Evolutionary conservation across 1,140 invertebrate genomes (phyloP).

Genomic region (Heliconius nattereri): DNA sequence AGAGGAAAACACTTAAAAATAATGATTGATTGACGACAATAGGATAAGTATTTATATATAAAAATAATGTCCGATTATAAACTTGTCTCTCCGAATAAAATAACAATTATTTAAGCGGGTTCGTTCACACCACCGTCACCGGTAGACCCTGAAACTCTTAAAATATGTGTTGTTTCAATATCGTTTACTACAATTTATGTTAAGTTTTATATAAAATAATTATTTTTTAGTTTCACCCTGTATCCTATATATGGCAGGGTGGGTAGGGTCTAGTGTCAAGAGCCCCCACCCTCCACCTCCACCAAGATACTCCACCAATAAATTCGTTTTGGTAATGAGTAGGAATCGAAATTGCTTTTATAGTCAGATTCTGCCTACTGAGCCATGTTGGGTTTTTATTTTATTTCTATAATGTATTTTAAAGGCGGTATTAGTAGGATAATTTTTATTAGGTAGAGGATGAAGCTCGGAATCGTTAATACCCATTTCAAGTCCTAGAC

Average conservation of each 20-base stretch:
- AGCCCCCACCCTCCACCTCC: no score
- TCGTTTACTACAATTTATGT: neutral
- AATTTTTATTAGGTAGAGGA: no score
- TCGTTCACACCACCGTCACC: neutral
- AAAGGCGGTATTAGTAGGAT: no score
- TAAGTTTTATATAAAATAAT: neutral
- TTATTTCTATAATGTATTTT: neutral
- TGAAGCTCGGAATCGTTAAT: no score
- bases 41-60: slow-evolving; percentile 5
- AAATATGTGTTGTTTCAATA: slow-evolving; percentile 8
- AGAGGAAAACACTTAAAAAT: neutral
- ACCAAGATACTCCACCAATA: no score
- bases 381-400: neutral
- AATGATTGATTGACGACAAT: slow-evolving; percentile 7
- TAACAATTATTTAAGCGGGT: slow-evolving; percentile 6
- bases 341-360: neutral
- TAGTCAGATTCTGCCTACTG: no score
- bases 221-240: neutral
- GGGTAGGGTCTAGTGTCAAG: no score
- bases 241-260: no score
- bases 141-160: neutral
- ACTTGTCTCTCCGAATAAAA: slow-evolving; percentile 6
- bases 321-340: neutral
- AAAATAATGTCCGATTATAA: slow-evolving; percentile 11
- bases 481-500: no score